Conservation (phyloP, 2,797 vertebrate species). For the Sitta carolinensis region DNA sequence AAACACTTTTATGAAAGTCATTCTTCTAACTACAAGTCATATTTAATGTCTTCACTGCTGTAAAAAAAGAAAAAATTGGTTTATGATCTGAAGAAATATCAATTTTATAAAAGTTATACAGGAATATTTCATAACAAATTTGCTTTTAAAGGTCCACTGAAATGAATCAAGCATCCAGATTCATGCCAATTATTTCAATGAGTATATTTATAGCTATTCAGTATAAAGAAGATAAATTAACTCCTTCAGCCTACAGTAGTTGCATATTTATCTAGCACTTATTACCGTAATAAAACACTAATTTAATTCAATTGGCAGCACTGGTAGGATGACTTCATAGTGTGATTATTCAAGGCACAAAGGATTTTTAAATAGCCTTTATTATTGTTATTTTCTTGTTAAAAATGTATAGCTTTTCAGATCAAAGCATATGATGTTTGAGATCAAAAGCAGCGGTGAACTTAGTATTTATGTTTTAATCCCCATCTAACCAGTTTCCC, state of each 20-base stretch:
- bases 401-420: not conserved
- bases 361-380: not conserved
- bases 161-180: not conserved
- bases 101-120: not conserved
- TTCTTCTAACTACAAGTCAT: constrained; percentile 3
- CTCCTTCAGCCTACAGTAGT: not conserved
- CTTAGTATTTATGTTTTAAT: not conserved
- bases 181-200: not conserved
- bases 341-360: not conserved
- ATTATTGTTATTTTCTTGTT: not conserved
- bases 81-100: not conserved
- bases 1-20: constrained; percentile 28
- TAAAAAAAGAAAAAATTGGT: not conserved
- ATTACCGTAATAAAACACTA: not conserved
- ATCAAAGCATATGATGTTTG: not conserved
- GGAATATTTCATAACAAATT: not conserved
- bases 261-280: not conserved
- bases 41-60: not conserved
- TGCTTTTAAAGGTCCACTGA: not conserved
- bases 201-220: not conserved
- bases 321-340: not conserved
- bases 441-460: not conserved
- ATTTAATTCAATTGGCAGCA: not conserved
- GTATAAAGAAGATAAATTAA: not conserved
- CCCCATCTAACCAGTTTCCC: not conserved